Evolutionary conservation across 2,113 vertebrate species (phyloP), one percentile per base, ranked within the genome.

Genomic region (Mormoops blainvillei): DNA sequence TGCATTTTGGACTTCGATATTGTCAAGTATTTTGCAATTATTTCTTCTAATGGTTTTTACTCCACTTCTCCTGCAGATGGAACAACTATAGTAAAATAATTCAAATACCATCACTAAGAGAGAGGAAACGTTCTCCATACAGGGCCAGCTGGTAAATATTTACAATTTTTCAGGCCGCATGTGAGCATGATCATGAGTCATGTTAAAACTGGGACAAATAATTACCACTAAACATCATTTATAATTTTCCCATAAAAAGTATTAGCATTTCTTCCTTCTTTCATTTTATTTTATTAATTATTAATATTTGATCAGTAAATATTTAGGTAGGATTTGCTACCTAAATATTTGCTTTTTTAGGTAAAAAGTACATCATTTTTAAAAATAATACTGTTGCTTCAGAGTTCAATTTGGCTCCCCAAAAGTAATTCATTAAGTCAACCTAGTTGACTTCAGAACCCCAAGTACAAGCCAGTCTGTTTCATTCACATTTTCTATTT

Each of bases 401-500:
- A 18, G 91, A 89, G 15, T 94, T 96, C 71, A 89, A 28, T 95
- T 94, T 77, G 33, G 10, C 16, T 94, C 83, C 52, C 22, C 63
- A 0, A 28, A 84, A 82, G 71, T 68, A 94, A 93, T 63, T 84
- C 70, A 80, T 89, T 84, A 95, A 94, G 82, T 87, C 63, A 93
- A 74, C 33, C 41, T 45, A 26, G 48, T 78, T 96, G 31, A 68
- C 70, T 90, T 95, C 33, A 92, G 22, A 22, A 54, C 56, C 18
- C 38, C 74, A 86, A 89, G 91, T 13, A 41, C 28, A 91, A 83
- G 22, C 67, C 36, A 54, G 82, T 92, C 61, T 73, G 10, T 65
- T 68, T 43, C 56, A 74, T 76, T 88, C 77, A 91, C n/a, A 43
- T 67, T 96, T 94, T 88, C 95, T 91, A 63, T 73, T 94, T 95